Percentiles rank a stretch among this genome's conserved stretches.
Conservation (phyloP, 2,888 invertebrate species). For the Dorcus parallelipipedus region DNA sequence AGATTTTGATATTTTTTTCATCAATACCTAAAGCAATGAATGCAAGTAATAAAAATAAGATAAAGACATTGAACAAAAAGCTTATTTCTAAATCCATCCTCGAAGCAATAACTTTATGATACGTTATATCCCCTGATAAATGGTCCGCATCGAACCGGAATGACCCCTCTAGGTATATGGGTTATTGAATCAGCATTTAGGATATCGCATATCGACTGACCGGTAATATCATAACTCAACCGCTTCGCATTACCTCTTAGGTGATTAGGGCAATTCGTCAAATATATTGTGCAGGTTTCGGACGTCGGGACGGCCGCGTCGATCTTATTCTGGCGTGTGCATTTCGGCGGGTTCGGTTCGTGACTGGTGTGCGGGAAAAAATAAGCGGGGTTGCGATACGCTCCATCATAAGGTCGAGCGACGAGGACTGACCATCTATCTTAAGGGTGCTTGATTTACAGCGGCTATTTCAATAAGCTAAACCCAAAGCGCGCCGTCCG, state of each 20-base stretch:
- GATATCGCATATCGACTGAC: constrained; percentile 36
- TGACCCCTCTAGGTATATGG: constrained; percentile 32
- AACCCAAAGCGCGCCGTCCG: constrained; percentile 27
- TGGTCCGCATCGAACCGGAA: constrained; percentile 6
- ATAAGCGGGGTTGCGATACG: constrained; percentile 18
- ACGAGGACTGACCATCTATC: constrained; percentile 16
- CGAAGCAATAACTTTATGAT: neutral
- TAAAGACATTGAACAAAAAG: too few relatives aligned
- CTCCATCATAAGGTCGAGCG: constrained; percentile 24
- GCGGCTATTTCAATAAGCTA: constrained; percentile 31
- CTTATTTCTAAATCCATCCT: too few relatives aligned
- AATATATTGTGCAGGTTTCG: constrained; percentile 40
- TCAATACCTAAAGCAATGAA: neutral
- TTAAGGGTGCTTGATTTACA: constrained; percentile 22
- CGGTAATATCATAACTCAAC: constrained; percentile 49
- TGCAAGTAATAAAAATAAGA: neutral
- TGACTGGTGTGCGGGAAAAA: constrained; percentile 20
- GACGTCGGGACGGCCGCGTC: constrained; percentile 24
- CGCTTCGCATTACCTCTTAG: constrained; percentile 49
- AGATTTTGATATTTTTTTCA: too few relatives aligned
- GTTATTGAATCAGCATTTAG: constrained; percentile 49
- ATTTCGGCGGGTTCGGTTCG: neutral
- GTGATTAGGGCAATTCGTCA: constrained; percentile 49
- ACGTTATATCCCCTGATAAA: neutral
- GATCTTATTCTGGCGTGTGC: neutral